These are phyloP conservation scores for Melanostigma gelatinosum DNA, from an alignment of 2,113 vertebrate genomes.

Conservation along the genomic window DNA sequence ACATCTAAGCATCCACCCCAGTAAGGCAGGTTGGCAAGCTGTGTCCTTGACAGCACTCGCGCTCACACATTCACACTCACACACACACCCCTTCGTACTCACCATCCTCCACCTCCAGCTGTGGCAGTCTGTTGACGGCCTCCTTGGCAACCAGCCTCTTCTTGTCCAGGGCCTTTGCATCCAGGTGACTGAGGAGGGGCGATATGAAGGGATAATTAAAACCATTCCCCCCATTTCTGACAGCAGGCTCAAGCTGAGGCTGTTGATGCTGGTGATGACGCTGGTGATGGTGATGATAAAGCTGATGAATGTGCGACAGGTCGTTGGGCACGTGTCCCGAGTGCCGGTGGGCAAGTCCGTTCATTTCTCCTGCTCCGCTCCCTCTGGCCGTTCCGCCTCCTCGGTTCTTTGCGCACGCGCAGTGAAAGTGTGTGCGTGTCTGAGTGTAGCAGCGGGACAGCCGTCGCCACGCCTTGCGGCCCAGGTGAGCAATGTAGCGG, in stretches of 20 bases:
- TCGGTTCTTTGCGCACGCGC: constrained; percentile 22
- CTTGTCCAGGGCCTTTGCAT: constrained; percentile 71
- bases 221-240: constrained; percentile 77
- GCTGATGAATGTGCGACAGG: constrained; percentile 84
- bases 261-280: constrained; percentile 54
- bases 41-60: constrained; percentile 11
- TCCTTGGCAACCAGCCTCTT: constrained; percentile 75
- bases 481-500: constrained; percentile 92
- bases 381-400: constrained; percentile 34
- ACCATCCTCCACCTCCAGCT: constrained; percentile 90
- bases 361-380: constrained; percentile 64
- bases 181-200: constrained; percentile 75
- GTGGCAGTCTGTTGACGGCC: constrained; percentile 86
- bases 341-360: constrained; percentile 79
- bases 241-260: constrained; percentile 31
- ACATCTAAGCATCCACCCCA: constrained; percentile 4
- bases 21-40: background rate
- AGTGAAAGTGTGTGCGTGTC: background rate
- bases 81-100: constrained; percentile 66
- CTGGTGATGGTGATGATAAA: constrained; percentile 62
- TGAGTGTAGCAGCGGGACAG: constrained; percentile 76
- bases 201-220: constrained; percentile 97
- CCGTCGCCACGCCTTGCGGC: constrained; percentile 89
- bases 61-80: constrained; percentile 22
- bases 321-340: constrained; percentile 83